Conservation (phyloP, 1,140 invertebrate genomes). For the Artemia franciscana region DNA sequence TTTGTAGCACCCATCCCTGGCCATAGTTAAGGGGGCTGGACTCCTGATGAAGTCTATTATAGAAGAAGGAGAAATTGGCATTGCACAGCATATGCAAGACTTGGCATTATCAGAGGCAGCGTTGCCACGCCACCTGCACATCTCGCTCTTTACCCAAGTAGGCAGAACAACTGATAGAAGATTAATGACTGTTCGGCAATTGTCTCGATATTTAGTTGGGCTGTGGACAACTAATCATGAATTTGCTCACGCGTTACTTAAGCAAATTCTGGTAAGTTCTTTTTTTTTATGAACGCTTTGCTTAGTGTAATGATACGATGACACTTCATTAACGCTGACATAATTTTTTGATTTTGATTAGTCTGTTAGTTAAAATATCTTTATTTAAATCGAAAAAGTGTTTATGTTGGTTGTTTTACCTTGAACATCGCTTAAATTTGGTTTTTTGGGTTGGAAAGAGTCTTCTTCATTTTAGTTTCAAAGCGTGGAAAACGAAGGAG, state of each 20-base stretch:
- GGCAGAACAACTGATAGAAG: conserved; percentile 26
- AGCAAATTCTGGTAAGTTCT: conserved; percentile 57
- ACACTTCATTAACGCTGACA: no score
- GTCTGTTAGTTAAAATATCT: no score
- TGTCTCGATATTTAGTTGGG: conserved; percentile 84
- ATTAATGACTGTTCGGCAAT: conserved; percentile 58
- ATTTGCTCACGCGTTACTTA: conserved; percentile 64
- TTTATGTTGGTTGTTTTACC: no score
- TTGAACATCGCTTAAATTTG: no score
- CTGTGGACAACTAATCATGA: conserved; percentile 92
- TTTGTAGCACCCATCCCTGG: conserved; percentile 71
- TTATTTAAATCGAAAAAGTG: no score
- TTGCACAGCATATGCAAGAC: conserved; percentile 83
- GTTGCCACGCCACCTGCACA: conserved; percentile 69
- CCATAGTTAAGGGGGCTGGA: conserved; percentile 92
- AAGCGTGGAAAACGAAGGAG: no score
- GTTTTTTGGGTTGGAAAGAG: no score
- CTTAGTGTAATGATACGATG: no score
- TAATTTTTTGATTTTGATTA: no score
- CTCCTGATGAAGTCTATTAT: conserved; percentile 90
- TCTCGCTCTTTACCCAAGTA: conserved; percentile 60
- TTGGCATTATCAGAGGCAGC: conserved; percentile 91
- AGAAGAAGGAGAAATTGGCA: conserved; percentile 76
- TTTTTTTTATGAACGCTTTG: no score
- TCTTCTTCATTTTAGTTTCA: no score